Base-by-base conservation (phyloP, 1,140 invertebrate genomes). In the Dreissena polymorpha region DNA sequence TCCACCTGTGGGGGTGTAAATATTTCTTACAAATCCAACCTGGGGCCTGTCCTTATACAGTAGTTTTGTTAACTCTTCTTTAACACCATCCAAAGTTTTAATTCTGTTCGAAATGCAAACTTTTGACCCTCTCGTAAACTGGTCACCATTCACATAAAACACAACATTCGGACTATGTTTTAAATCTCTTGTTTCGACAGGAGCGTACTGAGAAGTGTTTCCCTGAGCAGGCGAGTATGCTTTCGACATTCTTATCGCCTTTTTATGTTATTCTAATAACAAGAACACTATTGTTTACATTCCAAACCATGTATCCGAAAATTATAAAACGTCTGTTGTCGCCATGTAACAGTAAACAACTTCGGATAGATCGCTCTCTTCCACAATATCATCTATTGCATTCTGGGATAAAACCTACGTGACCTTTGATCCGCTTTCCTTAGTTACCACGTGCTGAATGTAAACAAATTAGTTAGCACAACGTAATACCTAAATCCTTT, bases 371-470 rank as follows among this genome's bases (percentile, higher is more conserved):
- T 82, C 79, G 39, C 39, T 39, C 12, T 23, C 39, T 57, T 8
- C 79, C 70, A 72, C 79, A 57, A 82, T 82, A 18, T 67, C 72
- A 63, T 21, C 25, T 21, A 82, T 29, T 82, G 79, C 79, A 82
- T 50, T 82, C 18, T 82, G 79, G 79, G 79, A 82, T 82, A 50
- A 64, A 64, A 68, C 55, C 23, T 23, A 39, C 39, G 0, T 74
- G 79, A 82, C 79, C 79, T 82, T 55, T 82, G 79, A 74, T 70
- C 60, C 71, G 60, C 71, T 64, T 80, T 72, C 78, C 79, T 63
- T 82, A 74, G 79, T 82, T 53, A 82, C 79, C 79, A 82, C 79
- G 79, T 82, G 70, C 55, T 74, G 49, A 51, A 73, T 82, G 79
- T 82, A 82, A 82, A 82, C 79, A 82, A 73, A 82, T 64, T n/a